Conservation (phyloP, 2,888 invertebrate species). For the Xestia rhomboidea region DNA sequence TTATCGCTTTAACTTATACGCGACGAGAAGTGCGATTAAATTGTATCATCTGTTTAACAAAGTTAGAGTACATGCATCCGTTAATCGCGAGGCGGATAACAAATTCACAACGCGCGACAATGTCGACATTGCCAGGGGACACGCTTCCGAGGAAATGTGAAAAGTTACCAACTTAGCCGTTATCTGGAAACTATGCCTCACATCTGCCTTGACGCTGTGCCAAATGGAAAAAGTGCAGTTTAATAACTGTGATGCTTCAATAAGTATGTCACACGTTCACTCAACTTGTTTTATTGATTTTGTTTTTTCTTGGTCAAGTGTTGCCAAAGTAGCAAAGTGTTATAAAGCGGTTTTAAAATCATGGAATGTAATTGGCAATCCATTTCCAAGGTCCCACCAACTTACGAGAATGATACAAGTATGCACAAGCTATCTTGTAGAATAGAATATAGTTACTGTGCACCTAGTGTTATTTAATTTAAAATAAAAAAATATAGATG, state of each 20-base stretch:
- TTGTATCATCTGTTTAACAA: conserved; percentile 57
- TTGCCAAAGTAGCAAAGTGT: conserved; percentile 8
- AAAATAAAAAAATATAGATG: not conserved
- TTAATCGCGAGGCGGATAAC: conserved; percentile 79
- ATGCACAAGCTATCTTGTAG: not conserved
- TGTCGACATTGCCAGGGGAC: conserved; percentile 75
- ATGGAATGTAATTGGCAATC: conserved; percentile 39
- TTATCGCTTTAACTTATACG: conserved; percentile 62
- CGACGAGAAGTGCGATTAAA: conserved; percentile 58
- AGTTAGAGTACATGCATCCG: conserved; percentile 70
- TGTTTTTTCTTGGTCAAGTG: conserved; percentile 19
- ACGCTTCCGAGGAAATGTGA: conserved; percentile 83
- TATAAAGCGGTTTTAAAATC: conserved; percentile 37
- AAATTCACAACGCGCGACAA: conserved; percentile 82
- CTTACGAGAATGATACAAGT: conserved; percentile 41
- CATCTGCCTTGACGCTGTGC: conserved; percentile 86
- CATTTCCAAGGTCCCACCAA: conserved; percentile 39
- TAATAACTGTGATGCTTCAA: conserved; percentile 70
- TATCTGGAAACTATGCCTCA: conserved; percentile 83
- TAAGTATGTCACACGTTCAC: conserved; percentile 57
- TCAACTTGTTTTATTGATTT: conserved; percentile 58
- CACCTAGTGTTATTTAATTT: not conserved
- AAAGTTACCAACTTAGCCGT: conserved; percentile 87
- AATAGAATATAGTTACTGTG: not conserved
- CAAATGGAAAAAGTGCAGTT: conserved; percentile 82